Base-by-base conservation (phyloP, 37 sponge, comb jelly and placozoan species). In the Theonella swinhoei region DNA sequence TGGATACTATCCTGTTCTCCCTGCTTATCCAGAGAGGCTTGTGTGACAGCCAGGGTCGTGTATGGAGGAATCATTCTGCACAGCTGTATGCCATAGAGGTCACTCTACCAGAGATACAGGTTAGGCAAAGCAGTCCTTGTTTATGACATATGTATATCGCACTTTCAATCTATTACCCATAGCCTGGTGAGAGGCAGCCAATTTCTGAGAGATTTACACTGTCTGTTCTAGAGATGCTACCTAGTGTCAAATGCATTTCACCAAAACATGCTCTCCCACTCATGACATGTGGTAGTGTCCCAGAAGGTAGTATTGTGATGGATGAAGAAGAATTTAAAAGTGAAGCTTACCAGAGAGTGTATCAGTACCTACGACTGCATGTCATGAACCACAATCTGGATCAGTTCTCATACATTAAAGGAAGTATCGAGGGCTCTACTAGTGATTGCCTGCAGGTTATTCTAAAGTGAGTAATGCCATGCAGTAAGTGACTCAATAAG, bases 1-100 rank as follows among this genome's bases (percentile, higher is more conserved):
- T 92, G 2, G 93, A 84, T 24, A 77, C 86, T 14, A 42, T 88
- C 37, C 72, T 92, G 14, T 92, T 92, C 68, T 62, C 40, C 8
- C 58, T 92, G 33, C 75, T 92, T 31, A 77, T 92, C 29, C 82
- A 88, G 28, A 37, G 72, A 26, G 76, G 77, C 0, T 54, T 92
- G n/a, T 62, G 31, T 76, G 89, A 92, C 62, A 76, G 74, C n/a
- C 77, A 81, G 35, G 93, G 93, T 29, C 70, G 68, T 19, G 81
- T 92, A 4, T 92, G 93, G 93, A 75, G 81, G 32, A 70, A 81
- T 29, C 76, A 85, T 47, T 62, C 70, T 31, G 43, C 31, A 24
- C 85, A 92, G 25, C 66, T 84, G 31, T 88, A 88, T 43, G 78
- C 67, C n/a, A 64, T 92, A 19, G 93, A 92, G 59, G 77, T 88